Evolutionary conservation across 2,888 invertebrate species (phyloP).

Genomic region (Encarsia formosa): DNA sequence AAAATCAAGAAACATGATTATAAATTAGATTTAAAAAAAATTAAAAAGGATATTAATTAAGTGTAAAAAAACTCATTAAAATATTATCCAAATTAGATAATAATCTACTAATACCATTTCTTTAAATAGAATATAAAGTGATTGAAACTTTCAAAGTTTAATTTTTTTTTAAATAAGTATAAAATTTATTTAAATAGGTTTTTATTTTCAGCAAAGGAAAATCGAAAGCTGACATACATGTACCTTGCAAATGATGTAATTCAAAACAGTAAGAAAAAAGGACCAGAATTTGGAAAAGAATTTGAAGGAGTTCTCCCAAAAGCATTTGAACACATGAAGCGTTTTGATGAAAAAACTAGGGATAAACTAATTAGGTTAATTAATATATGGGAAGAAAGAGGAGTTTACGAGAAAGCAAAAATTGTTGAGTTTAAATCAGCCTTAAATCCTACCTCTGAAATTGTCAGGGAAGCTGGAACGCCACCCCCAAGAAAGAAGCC

Average conservation of each 20-base stretch:
- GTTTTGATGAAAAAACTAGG: conserved; percentile 76
- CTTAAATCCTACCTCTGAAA: conserved; percentile 44
- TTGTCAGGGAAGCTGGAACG: conserved; percentile 39
- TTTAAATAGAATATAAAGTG: neutral
- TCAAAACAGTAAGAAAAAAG: conserved; percentile 97
- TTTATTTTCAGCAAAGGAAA: conserved; percentile 70
- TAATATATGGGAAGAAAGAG: conserved; percentile 88
- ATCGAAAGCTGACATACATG: conserved; percentile 87
- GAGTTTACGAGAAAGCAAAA: conserved; percentile 77
- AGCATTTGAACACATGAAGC: conserved; percentile 80
- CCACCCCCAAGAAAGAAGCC: conserved; percentile 55
- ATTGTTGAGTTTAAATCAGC: conserved; percentile 75
- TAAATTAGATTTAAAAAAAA: too few species aligned
- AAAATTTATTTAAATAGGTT: neutral
- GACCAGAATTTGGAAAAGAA: conserved; percentile 89
- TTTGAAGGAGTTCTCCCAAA: conserved; percentile 76
- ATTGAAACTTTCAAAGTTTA: neutral
- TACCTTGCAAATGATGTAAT: conserved; percentile 99
- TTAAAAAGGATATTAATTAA: too few species aligned
- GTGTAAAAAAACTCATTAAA: too few species aligned
- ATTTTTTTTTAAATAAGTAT: neutral
- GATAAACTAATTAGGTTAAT: conserved; percentile 76
- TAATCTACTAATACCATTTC: too few species aligned
- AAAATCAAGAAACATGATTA: too few species aligned
- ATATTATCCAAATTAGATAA: too few species aligned